These are phyloP conservation scores for Eristalinus sepulchralis DNA, from an alignment of 2,888 invertebrate genomes.

Conservation along the genomic window DNA sequence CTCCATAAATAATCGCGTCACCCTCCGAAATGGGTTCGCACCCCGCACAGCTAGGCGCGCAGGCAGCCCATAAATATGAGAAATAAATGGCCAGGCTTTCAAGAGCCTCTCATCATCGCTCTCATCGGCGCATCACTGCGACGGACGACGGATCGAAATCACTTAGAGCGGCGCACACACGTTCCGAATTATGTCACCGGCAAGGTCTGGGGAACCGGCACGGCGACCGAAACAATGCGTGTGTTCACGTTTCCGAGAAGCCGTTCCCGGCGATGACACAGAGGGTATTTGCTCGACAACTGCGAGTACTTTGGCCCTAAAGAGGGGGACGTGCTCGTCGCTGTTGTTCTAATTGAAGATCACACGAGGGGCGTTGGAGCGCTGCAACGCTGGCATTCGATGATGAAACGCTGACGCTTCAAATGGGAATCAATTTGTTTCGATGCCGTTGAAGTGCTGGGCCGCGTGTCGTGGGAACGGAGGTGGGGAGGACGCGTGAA, in stretches of 20 bases:
- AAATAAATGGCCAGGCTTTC: not conserved
- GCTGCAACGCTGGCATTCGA: slow-evolving; percentile 1
- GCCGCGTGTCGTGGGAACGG: not conserved
- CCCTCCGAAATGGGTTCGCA: not conserved
- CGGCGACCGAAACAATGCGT: slow-evolving; percentile 11
- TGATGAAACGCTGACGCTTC: slow-evolving; percentile 35
- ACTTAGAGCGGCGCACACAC: not conserved
- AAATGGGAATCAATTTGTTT: slow-evolving; percentile 55
- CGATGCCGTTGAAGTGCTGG: not conserved
- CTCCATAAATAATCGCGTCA: not conserved
- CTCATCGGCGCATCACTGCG: not conserved
- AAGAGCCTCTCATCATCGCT: not conserved
- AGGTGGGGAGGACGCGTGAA: not conserved
- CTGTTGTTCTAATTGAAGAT: not conserved
- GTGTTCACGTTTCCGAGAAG: not conserved
- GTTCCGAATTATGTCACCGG: not conserved
- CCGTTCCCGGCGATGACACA: not conserved
- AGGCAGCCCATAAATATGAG: not conserved
- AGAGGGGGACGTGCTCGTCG: not conserved
- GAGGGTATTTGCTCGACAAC: not conserved
- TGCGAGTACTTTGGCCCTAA: not conserved
- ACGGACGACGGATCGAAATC: not conserved
- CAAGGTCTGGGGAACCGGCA: slow-evolving; percentile 1
- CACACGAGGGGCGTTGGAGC: not conserved
- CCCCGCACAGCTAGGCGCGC: not conserved